A percentile compares a stretch with the other conserved stretches of the same genome.
Conservation (phyloP, 2,797 vertebrate genomes). For the Dipus sagitta region DNA sequence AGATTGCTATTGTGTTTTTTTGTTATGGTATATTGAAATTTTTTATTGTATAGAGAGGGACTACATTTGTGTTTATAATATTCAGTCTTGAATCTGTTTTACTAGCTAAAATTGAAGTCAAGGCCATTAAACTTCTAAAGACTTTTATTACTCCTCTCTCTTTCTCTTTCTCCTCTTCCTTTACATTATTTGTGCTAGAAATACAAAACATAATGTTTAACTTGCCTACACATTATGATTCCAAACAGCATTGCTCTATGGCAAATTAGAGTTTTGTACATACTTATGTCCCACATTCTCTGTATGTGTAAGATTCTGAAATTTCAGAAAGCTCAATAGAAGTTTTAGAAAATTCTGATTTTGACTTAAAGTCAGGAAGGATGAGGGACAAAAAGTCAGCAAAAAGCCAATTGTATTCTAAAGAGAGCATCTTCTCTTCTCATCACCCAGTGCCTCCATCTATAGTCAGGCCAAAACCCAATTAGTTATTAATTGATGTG, state of each 20-base stretch:
- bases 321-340: constrained; percentile 12
- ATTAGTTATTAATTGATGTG: constrained; percentile 93
- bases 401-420: constrained; percentile 75
- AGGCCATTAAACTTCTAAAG: background rate
- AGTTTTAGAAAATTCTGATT: constrained; percentile 48
- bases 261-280: constrained; percentile 24
- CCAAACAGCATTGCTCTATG: background rate
- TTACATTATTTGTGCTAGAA: constrained; percentile 10
- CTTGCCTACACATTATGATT: background rate
- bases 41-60: background rate
- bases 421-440: constrained; percentile 73
- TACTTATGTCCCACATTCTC: background rate
- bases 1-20: background rate
- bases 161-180: background rate
- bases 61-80: background rate
- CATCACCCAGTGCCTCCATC: constrained; percentile 73
- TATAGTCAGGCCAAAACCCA: constrained; percentile 87
- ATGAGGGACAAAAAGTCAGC: background rate
- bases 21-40: background rate
- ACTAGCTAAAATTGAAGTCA: constrained; percentile 1
- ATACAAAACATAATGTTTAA: background rate
- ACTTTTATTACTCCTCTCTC: background rate
- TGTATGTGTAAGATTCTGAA: background rate
- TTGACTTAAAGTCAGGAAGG: constrained; percentile 57
- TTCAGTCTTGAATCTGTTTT: background rate